A percentile compares a stretch with the other conserved stretches of the same genome.
Conservation (phyloP, 2,113 vertebrate genomes). For the Phalacrocorax brasilianus region DNA sequence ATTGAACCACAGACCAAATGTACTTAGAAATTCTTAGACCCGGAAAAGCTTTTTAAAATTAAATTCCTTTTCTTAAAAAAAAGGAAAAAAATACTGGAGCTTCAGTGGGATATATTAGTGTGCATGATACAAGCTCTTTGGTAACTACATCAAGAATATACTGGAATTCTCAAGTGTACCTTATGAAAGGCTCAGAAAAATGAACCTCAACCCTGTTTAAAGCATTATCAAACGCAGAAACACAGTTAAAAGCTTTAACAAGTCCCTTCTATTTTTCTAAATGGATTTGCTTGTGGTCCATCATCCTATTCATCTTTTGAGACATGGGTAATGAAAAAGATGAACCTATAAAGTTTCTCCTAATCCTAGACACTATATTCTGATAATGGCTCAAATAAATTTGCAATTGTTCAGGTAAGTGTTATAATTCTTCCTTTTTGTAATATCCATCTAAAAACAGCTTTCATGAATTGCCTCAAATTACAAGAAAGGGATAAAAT, state of each 20-base stretch:
- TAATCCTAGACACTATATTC: background rate
- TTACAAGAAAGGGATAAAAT: background rate
- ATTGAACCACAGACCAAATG: background rate
- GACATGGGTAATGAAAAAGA: background rate
- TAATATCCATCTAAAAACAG: background rate
- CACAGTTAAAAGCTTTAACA: background rate
- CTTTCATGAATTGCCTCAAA: background rate
- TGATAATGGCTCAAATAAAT: background rate
- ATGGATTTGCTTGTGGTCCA: background rate
- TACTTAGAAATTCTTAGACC: background rate
- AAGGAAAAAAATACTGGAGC: background rate
- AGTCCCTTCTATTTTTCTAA: background rate
- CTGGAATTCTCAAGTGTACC: background rate
- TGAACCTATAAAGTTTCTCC: background rate
- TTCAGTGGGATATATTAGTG: background rate
- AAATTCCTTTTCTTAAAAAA: background rate
- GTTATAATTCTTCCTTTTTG: background rate
- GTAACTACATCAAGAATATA: background rate
- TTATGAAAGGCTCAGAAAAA: background rate
- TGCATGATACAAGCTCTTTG: background rate
- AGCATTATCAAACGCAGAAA: background rate
- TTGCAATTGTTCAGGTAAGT: background rate
- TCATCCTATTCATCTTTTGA: background rate
- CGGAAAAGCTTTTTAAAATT: background rate
- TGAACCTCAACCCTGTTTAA: background rate